Conservation (phyloP, 2,797 vertebrate species). For the Siniperca scherzeri region DNA sequence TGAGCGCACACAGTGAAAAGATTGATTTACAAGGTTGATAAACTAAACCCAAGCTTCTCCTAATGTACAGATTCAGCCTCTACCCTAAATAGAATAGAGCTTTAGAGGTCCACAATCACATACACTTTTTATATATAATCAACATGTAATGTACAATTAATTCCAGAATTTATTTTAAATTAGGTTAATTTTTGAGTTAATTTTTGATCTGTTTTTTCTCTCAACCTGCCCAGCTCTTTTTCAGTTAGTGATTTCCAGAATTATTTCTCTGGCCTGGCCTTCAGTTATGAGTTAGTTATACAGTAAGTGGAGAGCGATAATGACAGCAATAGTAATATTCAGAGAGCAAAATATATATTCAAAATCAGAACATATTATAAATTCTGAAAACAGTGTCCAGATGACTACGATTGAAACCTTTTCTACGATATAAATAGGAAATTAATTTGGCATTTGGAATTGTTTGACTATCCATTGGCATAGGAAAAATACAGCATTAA, state of each 20-base stretch:
- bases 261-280: neutral
- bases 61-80: neutral
- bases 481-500: neutral
- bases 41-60: conserved; percentile 3
- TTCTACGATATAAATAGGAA: neutral
- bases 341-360: neutral
- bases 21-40: conserved; percentile 34
- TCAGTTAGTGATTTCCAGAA: neutral
- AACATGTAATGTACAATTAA: neutral
- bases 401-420: too few relatives aligned
- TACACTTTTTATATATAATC: neutral
- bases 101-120: conserved; percentile 1
- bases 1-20: conserved; percentile 36
- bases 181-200: neutral
- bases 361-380: conserved; percentile 13
- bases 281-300: neutral
- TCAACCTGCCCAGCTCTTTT: neutral
- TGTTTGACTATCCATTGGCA: neutral
- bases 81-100: neutral
- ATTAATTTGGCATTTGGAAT: neutral
- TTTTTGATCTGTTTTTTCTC: neutral
- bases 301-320: neutral
- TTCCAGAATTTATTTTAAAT: neutral
- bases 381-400: too few relatives aligned
- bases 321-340: neutral